Conservation (phyloP, 37 sponge, comb jelly and placozoan species). For the Aphrocallistes beatrix region DNA sequence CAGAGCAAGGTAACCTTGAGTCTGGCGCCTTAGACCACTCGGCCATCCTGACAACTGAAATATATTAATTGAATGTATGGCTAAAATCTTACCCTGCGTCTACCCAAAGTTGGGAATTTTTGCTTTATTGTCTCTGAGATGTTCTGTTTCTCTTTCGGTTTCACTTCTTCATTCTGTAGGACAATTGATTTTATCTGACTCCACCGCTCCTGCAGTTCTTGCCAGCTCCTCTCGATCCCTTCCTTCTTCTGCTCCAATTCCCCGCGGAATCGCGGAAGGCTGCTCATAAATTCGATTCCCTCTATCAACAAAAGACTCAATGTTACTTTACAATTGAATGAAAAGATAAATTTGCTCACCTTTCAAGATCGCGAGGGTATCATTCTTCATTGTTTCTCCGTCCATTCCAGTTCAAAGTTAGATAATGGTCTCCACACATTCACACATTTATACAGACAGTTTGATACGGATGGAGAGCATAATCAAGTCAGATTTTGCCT, state of each 20-base stretch:
- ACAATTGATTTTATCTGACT: background rate
- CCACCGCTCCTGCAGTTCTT: background rate
- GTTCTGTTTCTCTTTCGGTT: background rate
- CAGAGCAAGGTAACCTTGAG: constrained; percentile 77
- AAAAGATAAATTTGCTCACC: background rate
- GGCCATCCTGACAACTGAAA: constrained; percentile 95
- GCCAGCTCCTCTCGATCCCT: background rate
- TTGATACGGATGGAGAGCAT: background rate
- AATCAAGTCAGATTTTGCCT: background rate
- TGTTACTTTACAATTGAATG: background rate
- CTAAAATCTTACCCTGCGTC: too few species aligned
- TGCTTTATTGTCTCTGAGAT: too few species aligned
- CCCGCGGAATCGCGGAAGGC: background rate
- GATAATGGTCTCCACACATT: background rate
- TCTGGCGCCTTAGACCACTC: constrained; percentile 99
- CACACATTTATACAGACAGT: background rate
- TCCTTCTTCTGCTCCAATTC: background rate
- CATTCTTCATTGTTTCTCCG: background rate
- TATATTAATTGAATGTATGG: background rate
- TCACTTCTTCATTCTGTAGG: background rate
- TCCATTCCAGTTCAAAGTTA: background rate
- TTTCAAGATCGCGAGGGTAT: background rate
- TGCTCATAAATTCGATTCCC: background rate
- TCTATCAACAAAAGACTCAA: background rate
- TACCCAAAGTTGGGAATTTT: too few species aligned